Evolutionary conservation across 2,113 vertebrate species (phyloP).

Genomic region (Gallinago paraguaiae): DNA sequence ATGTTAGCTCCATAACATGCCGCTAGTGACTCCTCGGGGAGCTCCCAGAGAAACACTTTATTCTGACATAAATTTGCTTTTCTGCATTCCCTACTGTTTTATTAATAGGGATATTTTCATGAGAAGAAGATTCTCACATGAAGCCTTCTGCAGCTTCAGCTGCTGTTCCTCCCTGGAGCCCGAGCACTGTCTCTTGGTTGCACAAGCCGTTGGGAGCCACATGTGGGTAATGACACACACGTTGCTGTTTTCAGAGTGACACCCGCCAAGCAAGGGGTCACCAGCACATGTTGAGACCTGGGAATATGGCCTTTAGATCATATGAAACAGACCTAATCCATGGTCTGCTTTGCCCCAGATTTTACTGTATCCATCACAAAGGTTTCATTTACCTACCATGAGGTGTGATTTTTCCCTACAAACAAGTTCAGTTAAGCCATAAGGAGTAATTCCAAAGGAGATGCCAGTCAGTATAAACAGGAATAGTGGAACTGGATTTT

Average conservation of each 20-base stretch:
- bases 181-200: neutral
- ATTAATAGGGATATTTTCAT: constrained; percentile 27
- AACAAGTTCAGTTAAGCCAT: neutral
- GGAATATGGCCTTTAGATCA: neutral
- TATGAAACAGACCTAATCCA: neutral
- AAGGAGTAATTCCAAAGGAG: neutral
- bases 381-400: neutral
- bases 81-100: constrained; percentile 52
- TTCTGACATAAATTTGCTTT: constrained; percentile 40
- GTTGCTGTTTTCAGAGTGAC: neutral
- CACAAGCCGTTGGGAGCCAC: neutral
- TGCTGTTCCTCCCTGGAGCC: neutral
- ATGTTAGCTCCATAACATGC: constrained; percentile 20
- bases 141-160: neutral
- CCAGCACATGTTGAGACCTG: accelerated
- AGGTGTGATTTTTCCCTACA: neutral
- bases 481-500: neutral
- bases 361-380: neutral
- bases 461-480: neutral
- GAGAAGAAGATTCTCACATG: neutral
- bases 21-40: constrained; percentile 18
- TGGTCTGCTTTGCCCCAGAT: neutral
- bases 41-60: constrained; percentile 24
- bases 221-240: neutral
- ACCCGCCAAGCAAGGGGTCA: neutral